These are phyloP conservation scores for Magallana nippona DNA, from an alignment of 2,888 invertebrate genomes.

Conservation along the genomic window DNA sequence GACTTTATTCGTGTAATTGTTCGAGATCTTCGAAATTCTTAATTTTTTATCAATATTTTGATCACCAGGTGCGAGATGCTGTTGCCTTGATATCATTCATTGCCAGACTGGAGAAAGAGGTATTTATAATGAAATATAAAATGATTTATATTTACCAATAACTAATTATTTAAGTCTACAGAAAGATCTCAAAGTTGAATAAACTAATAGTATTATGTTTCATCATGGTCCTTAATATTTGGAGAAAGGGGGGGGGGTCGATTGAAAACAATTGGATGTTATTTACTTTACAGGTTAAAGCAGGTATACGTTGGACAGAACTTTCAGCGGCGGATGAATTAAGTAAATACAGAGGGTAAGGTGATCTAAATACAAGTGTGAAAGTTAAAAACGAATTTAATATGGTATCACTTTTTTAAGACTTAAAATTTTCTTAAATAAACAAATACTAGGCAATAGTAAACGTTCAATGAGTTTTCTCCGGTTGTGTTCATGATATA, in stretches of 20 bases:
- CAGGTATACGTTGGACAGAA: slow-evolving; percentile 57
- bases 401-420: neutral
- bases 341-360: slow-evolving; percentile 51
- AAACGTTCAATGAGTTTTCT: no score
- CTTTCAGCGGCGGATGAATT: slow-evolving; percentile 54
- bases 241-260: no score
- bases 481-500: neutral
- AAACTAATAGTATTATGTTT: no score
- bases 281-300: slow-evolving; percentile 54
- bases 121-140: slow-evolving; percentile 31
- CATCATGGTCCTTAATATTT: no score
- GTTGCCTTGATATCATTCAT: slow-evolving; percentile 86
- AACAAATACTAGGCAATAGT: no score
- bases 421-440: neutral
- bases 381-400: no score
- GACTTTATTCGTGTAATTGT: neutral
- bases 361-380: neutral
- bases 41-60: slow-evolving; percentile 41
- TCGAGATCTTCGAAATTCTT: neutral
- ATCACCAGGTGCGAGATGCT: slow-evolving; percentile 80
- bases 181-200: no score
- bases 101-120: slow-evolving; percentile 86
- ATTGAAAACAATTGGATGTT: neutral
- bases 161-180: no score
- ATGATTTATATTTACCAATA: neutral